These are phyloP conservation scores for Entomobrya proxima DNA, from an alignment of 2,888 invertebrate genomes.

Conservation along the genomic window DNA sequence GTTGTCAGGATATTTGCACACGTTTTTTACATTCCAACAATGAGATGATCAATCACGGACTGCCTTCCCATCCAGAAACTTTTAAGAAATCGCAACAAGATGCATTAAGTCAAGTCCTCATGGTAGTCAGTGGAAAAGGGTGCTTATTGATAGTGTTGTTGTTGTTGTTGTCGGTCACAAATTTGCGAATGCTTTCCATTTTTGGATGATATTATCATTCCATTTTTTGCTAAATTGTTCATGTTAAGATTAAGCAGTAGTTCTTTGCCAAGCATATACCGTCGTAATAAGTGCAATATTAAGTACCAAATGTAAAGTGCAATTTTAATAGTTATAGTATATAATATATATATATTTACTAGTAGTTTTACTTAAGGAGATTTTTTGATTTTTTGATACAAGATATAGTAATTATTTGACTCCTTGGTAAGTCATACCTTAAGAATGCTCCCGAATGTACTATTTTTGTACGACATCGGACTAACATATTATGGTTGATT, in stretches of 20 bases:
- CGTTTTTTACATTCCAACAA: constrained; percentile 63
- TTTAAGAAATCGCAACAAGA: constrained; percentile 66
- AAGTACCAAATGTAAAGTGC: constrained; percentile 70
- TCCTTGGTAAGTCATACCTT: constrained; percentile 50
- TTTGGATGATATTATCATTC: constrained; percentile 26
- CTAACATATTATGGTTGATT: background rate
- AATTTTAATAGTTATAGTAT: constrained; percentile 60
- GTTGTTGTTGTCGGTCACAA: constrained; percentile 53
- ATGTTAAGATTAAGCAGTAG: constrained; percentile 24
- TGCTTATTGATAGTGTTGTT: constrained; percentile 16
- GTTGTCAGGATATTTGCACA: constrained; percentile 72
- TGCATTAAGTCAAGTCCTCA: constrained; percentile 68
- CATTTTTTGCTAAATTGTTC: constrained; percentile 34
- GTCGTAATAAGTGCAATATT: constrained; percentile 66
- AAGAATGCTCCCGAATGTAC: constrained; percentile 56
- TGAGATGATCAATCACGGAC: constrained; percentile 67
- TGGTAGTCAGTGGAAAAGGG: constrained; percentile 62
- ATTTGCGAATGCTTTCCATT: constrained; percentile 4
- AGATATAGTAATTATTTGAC: constrained; percentile 42
- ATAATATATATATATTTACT: background rate
- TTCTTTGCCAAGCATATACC: constrained; percentile 64
- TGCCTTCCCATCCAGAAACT: constrained; percentile 64
- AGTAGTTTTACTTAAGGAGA: background rate
- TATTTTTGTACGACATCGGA: constrained; percentile 63
- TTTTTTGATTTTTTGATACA: constrained; percentile 47